Evolutionary conservation across 2,797 vertebrate species (phyloP).

Genomic region (Pempheris klunzingeri): DNA sequence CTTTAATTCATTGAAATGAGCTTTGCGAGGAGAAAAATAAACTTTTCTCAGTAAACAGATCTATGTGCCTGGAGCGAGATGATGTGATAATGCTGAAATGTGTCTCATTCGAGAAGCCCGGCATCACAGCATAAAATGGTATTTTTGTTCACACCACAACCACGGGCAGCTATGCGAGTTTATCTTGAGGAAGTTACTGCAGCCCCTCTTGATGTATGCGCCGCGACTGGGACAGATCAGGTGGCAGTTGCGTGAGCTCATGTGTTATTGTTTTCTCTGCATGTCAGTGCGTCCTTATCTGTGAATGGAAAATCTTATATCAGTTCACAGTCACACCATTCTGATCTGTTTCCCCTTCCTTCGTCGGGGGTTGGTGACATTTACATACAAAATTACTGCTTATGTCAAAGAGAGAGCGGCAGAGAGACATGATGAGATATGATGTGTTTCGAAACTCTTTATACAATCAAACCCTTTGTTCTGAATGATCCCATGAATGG

Average conservation of each 20-base stretch:
- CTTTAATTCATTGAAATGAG: constrained; percentile 21
- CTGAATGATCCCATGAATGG: constrained; percentile 26
- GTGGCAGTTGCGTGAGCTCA: constrained; percentile 63
- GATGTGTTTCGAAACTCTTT: constrained; percentile 12
- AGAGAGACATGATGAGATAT: not conserved
- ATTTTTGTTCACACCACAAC: constrained; percentile 1
- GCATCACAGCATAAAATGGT: not conserved
- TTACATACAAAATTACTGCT: constrained; percentile 49
- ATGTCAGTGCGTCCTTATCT: constrained; percentile 41
- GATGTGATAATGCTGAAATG: constrained; percentile 21
- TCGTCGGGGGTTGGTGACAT: constrained; percentile 42
- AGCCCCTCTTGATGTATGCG: constrained; percentile 8
- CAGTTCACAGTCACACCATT: constrained; percentile 38
- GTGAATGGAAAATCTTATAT: constrained; percentile 64
- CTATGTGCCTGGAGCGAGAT: constrained; percentile 27
- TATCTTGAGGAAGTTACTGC: constrained; percentile 65
- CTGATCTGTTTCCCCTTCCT: constrained; percentile 44
- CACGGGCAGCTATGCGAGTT: constrained; percentile 8
- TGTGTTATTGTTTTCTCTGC: constrained; percentile 71
- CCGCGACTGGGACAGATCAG: constrained; percentile 49
- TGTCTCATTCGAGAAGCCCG: not conserved
- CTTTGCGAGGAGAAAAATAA: constrained; percentile 17
- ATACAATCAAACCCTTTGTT: constrained; percentile 27
- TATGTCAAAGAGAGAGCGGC: constrained; percentile 29
- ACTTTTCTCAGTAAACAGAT: constrained; percentile 14